phyloP scores from a whole-genome alignment of 2,113 vertebrate species.

The Heterocephalus glaber region DNA sequence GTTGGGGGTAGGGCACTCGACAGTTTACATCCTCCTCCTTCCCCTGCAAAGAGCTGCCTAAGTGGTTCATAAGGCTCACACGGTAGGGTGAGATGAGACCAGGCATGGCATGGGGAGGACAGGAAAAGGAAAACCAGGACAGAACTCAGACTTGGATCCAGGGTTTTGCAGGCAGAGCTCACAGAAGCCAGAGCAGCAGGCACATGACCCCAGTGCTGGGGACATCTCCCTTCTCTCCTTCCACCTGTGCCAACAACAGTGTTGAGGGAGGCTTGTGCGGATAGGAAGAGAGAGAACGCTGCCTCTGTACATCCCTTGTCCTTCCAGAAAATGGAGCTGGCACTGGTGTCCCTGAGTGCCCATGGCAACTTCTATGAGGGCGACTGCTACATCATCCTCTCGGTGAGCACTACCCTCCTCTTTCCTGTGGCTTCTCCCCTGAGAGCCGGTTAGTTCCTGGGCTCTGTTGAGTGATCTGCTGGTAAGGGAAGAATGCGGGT shows the following conservation, averaged over 20 bases:
- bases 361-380: conserved; percentile 93
- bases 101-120: background rate
- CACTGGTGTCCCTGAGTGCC: conserved; percentile 87
- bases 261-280: background rate
- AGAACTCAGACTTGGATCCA: background rate
- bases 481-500: background rate
- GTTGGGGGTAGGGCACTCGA: background rate
- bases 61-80: background rate
- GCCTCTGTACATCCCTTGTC: background rate
- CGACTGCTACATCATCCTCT: conserved; percentile 93
- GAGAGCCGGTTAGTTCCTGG: background rate
- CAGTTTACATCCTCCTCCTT: background rate
- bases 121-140: background rate
- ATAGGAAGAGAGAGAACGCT: fast-evolving
- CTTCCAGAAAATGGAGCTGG: conserved; percentile 92
- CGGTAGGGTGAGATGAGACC: background rate
- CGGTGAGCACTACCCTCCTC: conserved; percentile 84
- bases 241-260: background rate
- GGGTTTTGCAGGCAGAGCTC: background rate
- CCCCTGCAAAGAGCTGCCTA: background rate
- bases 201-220: background rate
- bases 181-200: background rate
- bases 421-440: background rate
- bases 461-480: background rate
- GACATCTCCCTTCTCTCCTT: background rate